Evolutionary conservation across 1,140 invertebrate genomes (phyloP).

Genomic region (Sarcophaga bullata): DNA sequence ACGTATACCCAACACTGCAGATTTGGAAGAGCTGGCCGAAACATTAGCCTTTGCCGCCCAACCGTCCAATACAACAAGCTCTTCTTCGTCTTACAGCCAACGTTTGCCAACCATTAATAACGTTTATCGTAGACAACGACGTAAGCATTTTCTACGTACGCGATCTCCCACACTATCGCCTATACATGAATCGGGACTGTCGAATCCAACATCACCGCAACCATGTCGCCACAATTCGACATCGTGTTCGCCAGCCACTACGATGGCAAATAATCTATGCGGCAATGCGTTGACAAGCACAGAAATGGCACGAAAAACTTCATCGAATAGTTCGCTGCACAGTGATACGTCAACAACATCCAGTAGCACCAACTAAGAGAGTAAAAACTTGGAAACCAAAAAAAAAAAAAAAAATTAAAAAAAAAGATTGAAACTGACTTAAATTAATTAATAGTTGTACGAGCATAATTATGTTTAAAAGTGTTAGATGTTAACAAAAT

Average conservation of each 20-base stretch:
- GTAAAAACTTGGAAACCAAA: no score
- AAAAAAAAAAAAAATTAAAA: not conserved
- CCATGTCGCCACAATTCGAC: constrained; percentile 63
- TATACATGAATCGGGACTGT: constrained; percentile 78
- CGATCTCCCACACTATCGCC: constrained; percentile 74
- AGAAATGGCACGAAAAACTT: constrained; percentile 50
- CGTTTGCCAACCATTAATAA: constrained; percentile 48
- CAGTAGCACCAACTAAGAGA: not conserved
- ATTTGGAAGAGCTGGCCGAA: constrained; percentile 68
- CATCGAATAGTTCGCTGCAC: constrained; percentile 58
- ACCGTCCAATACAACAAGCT: constrained; percentile 45
- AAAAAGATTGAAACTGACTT: not conserved
- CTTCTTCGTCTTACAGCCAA: constrained; percentile 32
- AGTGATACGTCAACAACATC: constrained; percentile 45
- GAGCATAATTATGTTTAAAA: no score
- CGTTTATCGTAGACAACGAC: constrained; percentile 61
- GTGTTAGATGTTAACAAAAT: no score
- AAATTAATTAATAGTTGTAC: no score
- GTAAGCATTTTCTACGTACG: constrained; percentile 67
- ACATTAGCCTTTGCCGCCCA: constrained; percentile 64
- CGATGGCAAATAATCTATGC: constrained; percentile 51
- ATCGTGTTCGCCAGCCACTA: constrained; percentile 48
- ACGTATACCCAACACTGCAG: constrained; percentile 65
- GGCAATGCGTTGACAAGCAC: constrained; percentile 29
- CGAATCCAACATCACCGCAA: constrained; percentile 75